These are phyloP conservation scores for Microcebus ravelobensis DNA, from an alignment of 2,113 vertebrate genomes.

Conservation along the genomic window DNA sequence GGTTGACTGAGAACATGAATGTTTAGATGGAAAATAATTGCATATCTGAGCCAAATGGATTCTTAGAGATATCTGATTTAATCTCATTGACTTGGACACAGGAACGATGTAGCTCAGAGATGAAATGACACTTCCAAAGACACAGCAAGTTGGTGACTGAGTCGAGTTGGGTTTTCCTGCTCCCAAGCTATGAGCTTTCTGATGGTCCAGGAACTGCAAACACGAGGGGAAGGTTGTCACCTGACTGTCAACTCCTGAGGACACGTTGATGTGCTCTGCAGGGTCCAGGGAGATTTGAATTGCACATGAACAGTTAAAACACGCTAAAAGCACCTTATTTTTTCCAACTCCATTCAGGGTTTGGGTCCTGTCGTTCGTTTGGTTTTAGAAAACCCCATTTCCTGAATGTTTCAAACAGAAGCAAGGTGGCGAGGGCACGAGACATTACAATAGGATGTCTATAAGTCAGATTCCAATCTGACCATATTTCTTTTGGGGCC, in stretches of 20 bases:
- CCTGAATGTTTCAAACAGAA: neutral
- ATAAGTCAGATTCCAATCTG: neutral
- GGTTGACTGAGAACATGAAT: neutral
- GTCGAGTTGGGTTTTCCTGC: neutral
- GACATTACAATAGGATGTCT: neutral
- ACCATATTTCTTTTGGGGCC: neutral
- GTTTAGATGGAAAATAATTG: neutral
- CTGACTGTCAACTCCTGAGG: neutral
- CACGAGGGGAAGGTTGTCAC: neutral
- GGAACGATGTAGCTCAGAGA: neutral
- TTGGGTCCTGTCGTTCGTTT: neutral
- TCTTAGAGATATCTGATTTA: neutral
- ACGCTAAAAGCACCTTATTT: neutral
- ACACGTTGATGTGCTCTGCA: neutral
- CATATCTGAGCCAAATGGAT: neutral
- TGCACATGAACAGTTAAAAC: neutral
- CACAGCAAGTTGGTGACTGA: neutral
- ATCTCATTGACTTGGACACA: neutral
- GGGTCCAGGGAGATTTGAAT: neutral
- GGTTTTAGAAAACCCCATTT: conserved; percentile 19
- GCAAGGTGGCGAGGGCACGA: neutral
- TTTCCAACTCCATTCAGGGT: neutral
- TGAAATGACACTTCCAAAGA: neutral
- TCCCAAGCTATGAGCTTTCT: neutral
- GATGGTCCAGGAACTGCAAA: neutral